Percentiles rank a stretch among this genome's conserved stretches.
phyloP scores from a whole-genome alignment of 2,888 invertebrate genomes.

The Hydropsyche betteni region DNA sequence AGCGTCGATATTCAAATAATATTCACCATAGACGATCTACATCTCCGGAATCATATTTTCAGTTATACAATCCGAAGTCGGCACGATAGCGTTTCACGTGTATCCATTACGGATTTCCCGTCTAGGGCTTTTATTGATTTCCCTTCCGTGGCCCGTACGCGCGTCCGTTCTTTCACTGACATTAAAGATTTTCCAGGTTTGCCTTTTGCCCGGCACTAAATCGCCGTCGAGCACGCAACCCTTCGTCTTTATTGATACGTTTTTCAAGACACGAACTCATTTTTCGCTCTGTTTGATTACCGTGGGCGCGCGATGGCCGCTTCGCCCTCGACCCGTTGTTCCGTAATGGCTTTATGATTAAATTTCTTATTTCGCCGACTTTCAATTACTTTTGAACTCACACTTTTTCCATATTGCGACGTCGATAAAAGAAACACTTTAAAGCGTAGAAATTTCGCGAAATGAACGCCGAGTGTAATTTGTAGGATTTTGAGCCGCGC shows the following conservation, averaged over 20 bases:
- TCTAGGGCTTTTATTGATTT: conserved; percentile 43
- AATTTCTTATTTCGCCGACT: conserved; percentile 22
- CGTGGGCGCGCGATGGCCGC: conserved; percentile 15
- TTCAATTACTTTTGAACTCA: conserved; percentile 3
- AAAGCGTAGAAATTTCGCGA: too few relatives aligned
- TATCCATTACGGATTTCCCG: conserved; percentile 46
- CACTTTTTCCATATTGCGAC: too few relatives aligned
- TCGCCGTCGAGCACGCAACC: conserved; percentile 39
- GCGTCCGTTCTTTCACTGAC: conserved; percentile 16
- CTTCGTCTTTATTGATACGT: conserved; percentile 36
- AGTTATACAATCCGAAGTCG: conserved; percentile 29
- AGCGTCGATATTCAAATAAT: too few relatives aligned
- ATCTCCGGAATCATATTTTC: conserved; percentile 13
- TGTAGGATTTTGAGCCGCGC: too few relatives aligned
- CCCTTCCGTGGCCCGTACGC: background rate
- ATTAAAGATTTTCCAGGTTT: conserved; percentile 38
- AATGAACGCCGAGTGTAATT: too few relatives aligned
- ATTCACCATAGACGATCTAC: too few relatives aligned
- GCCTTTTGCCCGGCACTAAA: conserved; percentile 32
- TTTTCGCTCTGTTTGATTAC: conserved; percentile 39
- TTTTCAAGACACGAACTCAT: conserved; percentile 40
- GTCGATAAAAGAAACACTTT: too few relatives aligned
- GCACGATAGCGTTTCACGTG: conserved; percentile 39
- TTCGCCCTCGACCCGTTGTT: conserved; percentile 4
- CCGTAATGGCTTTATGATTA: conserved; percentile 28